Conservation (phyloP, 2,888 invertebrate genomes). For the Cosmia trapezina region DNA sequence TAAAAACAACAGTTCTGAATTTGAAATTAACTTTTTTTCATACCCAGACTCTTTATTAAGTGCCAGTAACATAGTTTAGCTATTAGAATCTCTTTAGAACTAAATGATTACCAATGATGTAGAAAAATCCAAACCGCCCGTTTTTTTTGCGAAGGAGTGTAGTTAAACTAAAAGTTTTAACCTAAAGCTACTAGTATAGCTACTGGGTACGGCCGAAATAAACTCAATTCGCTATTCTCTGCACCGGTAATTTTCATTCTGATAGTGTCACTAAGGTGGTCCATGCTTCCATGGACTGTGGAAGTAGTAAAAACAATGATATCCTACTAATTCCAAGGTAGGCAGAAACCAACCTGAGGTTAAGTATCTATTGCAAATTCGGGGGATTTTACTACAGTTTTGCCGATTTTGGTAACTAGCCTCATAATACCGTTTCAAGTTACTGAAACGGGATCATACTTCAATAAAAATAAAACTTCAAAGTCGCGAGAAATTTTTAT, state of each 20-base stretch:
- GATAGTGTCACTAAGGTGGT: too few species aligned
- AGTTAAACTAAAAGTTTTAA: too few species aligned
- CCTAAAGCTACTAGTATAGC: not conserved
- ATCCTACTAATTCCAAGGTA: too few species aligned
- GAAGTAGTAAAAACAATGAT: too few species aligned
- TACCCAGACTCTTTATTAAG: too few species aligned
- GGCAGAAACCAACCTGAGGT: not conserved
- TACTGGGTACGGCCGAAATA: not conserved
- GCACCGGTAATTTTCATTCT: not conserved
- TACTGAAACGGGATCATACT: not conserved
- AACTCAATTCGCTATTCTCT: not conserved
- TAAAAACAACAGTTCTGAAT: too few species aligned
- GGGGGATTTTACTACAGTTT: not conserved
- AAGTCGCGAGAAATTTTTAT: constrained; percentile 41
- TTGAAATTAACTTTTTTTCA: too few species aligned
- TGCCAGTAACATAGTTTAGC: too few species aligned
- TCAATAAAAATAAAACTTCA: constrained; percentile 50
- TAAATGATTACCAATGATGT: too few species aligned
- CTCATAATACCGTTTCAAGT: not conserved
- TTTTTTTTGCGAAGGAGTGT: too few species aligned
- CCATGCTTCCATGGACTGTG: not conserved
- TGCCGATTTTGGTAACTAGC: not conserved
- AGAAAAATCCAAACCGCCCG: too few species aligned
- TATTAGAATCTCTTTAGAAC: too few species aligned
- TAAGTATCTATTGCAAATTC: not conserved